Evolutionary conservation across 2,113 vertebrate genomes (phyloP).

Genomic region (Podiceps cristatus): DNA sequence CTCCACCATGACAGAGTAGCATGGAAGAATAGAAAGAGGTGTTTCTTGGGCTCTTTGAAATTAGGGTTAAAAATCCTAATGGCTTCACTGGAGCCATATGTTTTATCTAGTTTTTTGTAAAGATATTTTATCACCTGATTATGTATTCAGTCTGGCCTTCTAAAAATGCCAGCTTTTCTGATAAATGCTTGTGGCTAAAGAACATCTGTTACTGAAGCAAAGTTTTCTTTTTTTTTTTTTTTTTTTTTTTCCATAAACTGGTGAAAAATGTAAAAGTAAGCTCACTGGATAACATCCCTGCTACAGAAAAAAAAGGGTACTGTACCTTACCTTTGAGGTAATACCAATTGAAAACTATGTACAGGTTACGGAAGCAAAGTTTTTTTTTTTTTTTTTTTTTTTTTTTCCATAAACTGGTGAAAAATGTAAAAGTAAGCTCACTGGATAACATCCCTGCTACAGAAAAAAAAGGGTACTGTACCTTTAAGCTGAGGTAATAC

Average conservation of each 20-base stretch:
- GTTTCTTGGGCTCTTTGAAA: not conserved
- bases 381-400: too few relatives aligned
- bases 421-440: not conserved
- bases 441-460: too few relatives aligned
- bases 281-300: not conserved
- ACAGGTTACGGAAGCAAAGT: too few relatives aligned
- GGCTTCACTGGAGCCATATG: not conserved
- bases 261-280: not conserved
- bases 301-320: not conserved
- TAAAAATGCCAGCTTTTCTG: not conserved
- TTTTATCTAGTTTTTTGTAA: not conserved
- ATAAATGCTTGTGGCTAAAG: not conserved
- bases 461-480: not conserved
- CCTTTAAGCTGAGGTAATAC: not conserved
- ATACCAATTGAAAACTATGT: not conserved
- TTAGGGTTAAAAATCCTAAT: not conserved
- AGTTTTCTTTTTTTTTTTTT: not conserved
- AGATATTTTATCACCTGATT: not conserved
- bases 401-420: too few relatives aligned
- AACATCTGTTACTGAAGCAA: not conserved
- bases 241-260: not conserved
- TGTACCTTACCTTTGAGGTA: not conserved
- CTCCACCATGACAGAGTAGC: not conserved
- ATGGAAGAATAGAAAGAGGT: not conserved
- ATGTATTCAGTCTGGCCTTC: not conserved